Evolutionary conservation across 2,113 vertebrate genomes (phyloP).

Genomic region (Rhodinocichla rosea): DNA sequence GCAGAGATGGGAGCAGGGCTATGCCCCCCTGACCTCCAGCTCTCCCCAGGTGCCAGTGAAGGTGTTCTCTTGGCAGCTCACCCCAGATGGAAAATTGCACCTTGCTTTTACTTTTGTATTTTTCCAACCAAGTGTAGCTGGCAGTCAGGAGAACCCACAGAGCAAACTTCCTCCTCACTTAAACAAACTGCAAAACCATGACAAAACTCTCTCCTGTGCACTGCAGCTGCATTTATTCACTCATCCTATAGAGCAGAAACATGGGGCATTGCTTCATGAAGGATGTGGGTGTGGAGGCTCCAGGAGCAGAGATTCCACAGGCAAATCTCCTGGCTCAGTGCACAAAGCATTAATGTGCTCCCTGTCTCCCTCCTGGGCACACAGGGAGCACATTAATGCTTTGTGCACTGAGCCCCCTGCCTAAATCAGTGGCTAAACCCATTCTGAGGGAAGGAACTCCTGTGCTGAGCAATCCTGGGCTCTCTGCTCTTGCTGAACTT

Average conservation of each 20-base stretch:
- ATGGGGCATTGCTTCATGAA: not conserved
- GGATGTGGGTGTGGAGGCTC: constrained; percentile 19
- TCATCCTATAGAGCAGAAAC: constrained; percentile 6
- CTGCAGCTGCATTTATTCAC: not conserved
- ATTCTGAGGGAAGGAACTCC: not conserved
- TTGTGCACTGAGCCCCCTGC: not conserved
- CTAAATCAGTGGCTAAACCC: not conserved
- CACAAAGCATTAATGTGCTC: too few species aligned
- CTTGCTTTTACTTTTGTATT: not conserved
- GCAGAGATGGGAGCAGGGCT: not conserved
- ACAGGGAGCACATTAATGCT: constrained; percentile 12
- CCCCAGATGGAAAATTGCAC: not conserved
- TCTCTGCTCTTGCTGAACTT: not conserved
- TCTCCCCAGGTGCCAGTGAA: rapidly evolving
- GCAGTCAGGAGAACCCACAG: not conserved
- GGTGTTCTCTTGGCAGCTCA: rapidly evolving
- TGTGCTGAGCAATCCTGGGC: not conserved
- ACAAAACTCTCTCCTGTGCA: constrained; percentile 26
- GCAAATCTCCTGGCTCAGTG: constrained; percentile 19
- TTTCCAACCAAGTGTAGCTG: not conserved
- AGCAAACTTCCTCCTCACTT: constrained; percentile 6
- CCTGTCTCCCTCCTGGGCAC: too few species aligned
- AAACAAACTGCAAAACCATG: constrained; percentile 35
- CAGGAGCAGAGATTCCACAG: not conserved
- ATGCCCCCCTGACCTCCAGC: rapidly evolving